Conservation (phyloP, 2,797 vertebrate species). For the Scarus forsteni region DNA sequence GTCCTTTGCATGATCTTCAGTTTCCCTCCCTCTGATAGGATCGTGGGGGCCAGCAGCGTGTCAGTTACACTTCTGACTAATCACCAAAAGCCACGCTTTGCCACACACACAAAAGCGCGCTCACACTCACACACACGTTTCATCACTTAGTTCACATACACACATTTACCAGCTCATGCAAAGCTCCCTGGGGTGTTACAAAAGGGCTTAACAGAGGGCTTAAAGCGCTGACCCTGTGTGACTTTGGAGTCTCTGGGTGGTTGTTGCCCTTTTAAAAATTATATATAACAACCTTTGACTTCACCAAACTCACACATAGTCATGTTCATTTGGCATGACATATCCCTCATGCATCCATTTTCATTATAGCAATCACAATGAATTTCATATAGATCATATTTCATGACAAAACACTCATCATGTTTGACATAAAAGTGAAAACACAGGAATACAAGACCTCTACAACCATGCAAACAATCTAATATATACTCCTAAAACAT, state of each 20-base stretch:
- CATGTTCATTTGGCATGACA: neutral
- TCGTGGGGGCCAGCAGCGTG: conserved; percentile 58
- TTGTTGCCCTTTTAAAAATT: conserved; percentile 68
- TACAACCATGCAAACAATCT: no score
- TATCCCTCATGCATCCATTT: conserved; percentile 9
- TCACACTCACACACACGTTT: conserved; percentile 14
- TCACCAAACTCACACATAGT: conserved; percentile 2
- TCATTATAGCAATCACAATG: conserved; percentile 7
- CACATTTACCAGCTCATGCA: conserved; percentile 25
- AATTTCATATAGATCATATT: no score
- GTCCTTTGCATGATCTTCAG: conserved; percentile 5
- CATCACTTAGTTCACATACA: conserved; percentile 5
- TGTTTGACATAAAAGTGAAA: no score
- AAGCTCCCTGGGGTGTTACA: conserved; percentile 34
- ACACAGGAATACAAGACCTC: no score
- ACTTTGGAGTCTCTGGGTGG: conserved; percentile 42
- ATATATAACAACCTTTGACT: conserved; percentile 46
- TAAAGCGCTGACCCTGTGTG: conserved; percentile 40
- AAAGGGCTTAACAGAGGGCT: conserved; percentile 48
- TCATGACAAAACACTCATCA: no score
- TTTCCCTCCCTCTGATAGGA: conserved; percentile 74
- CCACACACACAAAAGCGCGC: neutral
- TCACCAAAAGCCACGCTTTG: conserved; percentile 61
- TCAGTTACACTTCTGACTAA: conserved; percentile 81
- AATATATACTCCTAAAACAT: no score